phyloP scores from a whole-genome alignment of 2,113 vertebrate species.

The Acrocephalus arundinaceus region DNA sequence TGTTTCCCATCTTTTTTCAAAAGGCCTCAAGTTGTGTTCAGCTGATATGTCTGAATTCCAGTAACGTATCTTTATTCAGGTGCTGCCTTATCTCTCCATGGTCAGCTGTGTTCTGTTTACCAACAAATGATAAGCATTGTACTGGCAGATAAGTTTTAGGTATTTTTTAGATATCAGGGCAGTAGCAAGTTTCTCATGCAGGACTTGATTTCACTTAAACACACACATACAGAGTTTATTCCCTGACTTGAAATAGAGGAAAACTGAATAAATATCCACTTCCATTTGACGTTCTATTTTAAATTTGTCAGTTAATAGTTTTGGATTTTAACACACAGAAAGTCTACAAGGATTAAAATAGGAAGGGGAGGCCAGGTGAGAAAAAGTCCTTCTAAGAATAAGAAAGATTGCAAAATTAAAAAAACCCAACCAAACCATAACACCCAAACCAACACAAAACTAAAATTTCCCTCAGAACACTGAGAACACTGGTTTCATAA shows the following conservation, averaged over 20 bases:
- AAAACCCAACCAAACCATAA: not conserved
- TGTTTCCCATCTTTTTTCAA: not conserved
- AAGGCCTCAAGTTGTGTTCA: not conserved
- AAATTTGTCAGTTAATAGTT: not conserved
- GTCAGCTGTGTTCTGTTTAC: not conserved
- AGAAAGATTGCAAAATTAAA: fast-evolving
- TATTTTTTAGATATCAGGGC: not conserved
- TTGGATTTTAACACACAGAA: not conserved
- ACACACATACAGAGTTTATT: not conserved
- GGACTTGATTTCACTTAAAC: not conserved
- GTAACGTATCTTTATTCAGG: not conserved
- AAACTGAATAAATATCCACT: not conserved
- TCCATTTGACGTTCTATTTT: not conserved
- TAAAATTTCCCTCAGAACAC: not conserved
- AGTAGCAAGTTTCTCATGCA: not conserved
- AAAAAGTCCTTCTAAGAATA: not conserved
- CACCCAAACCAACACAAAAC: fast-evolving
- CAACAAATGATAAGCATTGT: not conserved
- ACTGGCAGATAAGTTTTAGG: not conserved
- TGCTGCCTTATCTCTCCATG: not conserved
- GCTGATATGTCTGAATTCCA: not conserved
- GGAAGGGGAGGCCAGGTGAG: fast-evolving
- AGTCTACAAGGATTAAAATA: not conserved
- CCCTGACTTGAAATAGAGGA: not conserved
- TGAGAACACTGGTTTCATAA: not conserved